Conservation (phyloP, 2,797 vertebrate genomes). For the Urophycis tenuis region DNA sequence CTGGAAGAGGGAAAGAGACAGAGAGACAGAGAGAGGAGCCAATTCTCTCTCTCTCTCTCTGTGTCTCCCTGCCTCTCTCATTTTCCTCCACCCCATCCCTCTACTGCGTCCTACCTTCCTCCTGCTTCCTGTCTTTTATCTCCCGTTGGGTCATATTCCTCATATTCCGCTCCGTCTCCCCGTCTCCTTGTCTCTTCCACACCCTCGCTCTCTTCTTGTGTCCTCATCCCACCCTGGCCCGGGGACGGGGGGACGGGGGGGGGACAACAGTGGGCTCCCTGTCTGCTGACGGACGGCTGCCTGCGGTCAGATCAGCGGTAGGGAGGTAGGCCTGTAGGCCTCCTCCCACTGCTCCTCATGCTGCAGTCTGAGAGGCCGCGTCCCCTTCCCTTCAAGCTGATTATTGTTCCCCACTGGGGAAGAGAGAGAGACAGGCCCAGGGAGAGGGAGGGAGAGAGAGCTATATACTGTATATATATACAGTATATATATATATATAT, state of each 20-base stretch:
- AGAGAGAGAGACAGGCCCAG: background rate
- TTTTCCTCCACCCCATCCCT: conserved; percentile 19
- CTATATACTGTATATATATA: too few species aligned
- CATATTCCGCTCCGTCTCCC: conserved; percentile 1
- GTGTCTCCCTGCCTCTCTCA: background rate
- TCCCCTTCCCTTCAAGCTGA: conserved; percentile 34
- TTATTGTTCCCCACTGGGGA: conserved; percentile 21
- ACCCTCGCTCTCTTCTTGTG: conserved; percentile 31
- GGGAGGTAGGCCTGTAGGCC: background rate
- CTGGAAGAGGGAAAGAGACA: conserved; percentile 14
- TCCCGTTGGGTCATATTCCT: conserved; percentile 20
- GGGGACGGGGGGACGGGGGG: background rate
- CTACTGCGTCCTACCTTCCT: conserved; percentile 30
- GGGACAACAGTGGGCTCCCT: background rate
- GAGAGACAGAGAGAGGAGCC: background rate
- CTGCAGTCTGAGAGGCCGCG: conserved; percentile 19
- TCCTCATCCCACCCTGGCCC: conserved; percentile 34
- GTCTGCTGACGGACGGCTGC: conserved; percentile 52
- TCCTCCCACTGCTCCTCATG: background rate
- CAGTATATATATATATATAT: too few species aligned
- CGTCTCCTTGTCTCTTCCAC: conserved; percentile 3
- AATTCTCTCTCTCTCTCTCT: background rate
- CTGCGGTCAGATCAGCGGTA: conserved; percentile 43
- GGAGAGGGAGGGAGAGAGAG: too few species aligned
- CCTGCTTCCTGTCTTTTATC: conserved; percentile 6